Conservation (phyloP, 2,797 vertebrate species). For the Podarcis lilfordi region DNA sequence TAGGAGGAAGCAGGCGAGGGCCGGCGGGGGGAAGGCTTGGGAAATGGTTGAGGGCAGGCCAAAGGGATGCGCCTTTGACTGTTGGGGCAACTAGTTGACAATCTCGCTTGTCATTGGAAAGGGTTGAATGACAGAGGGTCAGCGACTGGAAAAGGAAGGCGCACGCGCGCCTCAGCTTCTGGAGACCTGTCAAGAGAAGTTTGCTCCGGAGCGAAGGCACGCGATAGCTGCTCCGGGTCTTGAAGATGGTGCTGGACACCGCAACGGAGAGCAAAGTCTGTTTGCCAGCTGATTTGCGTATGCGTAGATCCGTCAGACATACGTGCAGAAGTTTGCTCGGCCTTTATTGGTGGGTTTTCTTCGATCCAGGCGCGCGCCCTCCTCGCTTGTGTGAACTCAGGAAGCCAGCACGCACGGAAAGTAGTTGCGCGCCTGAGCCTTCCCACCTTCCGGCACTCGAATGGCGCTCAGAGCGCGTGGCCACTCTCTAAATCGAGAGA, state of each 20-base stretch:
- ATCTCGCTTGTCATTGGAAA: neutral
- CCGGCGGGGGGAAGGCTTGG: neutral
- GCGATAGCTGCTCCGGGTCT: no score
- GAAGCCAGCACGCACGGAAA: neutral
- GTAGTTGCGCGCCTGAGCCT: neutral
- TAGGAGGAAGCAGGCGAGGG: neutral
- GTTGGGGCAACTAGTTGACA: neutral
- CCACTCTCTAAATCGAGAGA: neutral
- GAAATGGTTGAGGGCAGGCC: neutral
- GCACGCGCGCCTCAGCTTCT: no score
- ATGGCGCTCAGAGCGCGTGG: neutral
- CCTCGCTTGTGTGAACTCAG: neutral
- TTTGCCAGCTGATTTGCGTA: no score
- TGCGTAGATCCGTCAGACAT: no score
- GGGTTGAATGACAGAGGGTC: neutral
- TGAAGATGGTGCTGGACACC: no score
- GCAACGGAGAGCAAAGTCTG: no score
- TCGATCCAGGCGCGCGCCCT: neutral
- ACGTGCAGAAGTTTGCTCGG: neutral
- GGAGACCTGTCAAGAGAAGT: neutral
- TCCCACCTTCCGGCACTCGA: neutral
- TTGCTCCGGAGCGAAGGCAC: neutral
- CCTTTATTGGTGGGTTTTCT: neutral
- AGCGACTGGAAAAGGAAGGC: neutral
- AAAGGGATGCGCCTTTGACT: neutral